Base-by-base conservation (phyloP, 2,797 vertebrate genomes). In the Cephalopachus bancanus region DNA sequence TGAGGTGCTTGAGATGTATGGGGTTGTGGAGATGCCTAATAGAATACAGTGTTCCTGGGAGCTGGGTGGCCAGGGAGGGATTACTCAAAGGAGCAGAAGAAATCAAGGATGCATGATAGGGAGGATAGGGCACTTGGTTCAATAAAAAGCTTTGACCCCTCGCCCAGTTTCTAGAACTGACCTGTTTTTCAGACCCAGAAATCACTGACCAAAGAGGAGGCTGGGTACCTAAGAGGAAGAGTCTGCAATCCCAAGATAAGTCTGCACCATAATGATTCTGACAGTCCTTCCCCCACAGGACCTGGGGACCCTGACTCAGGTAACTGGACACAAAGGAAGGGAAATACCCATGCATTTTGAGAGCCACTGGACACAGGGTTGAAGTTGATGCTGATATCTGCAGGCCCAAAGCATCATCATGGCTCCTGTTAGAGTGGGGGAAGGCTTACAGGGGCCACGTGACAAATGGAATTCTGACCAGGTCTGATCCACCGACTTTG, bases 321-420 rank as follows among this genome's bases (percentile, higher is more conserved):
- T 14, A 22, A 71, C 64, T 5, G 74, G 5, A 12, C 44, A 0
- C 14, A 6, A 22, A 7, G 55, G 8, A 20, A 53, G 53, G 62
- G 10, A 33, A 24, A 33, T 3, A 1, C 7, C n/a, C 24, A 0
- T 1, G 37, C 15, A 0, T 16, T 12, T 22, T 14, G 37, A 53
- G 28, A 55, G 5, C 28, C 7, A 16, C 59, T 0, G 12, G 59
- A 14, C 64, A 3, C n/a, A 19, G 9, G 33, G 37, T 33, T 62
- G 10, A 9, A 5, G 60, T 4, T 1, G 57, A 33, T 2, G 7
- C 30, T 3, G 12, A 17, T 3, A 0, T 33, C 26, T 0, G 14
- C n/a, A 51, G 55, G 15, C 20, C 33, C 33, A 3, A 3, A 5
- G 85, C 3, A 0, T 19, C 24, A 6, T 53, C 4, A 0, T 10